Evolutionary conservation across 2,888 invertebrate genomes (phyloP).

Genomic region (Unio pictorum): DNA sequence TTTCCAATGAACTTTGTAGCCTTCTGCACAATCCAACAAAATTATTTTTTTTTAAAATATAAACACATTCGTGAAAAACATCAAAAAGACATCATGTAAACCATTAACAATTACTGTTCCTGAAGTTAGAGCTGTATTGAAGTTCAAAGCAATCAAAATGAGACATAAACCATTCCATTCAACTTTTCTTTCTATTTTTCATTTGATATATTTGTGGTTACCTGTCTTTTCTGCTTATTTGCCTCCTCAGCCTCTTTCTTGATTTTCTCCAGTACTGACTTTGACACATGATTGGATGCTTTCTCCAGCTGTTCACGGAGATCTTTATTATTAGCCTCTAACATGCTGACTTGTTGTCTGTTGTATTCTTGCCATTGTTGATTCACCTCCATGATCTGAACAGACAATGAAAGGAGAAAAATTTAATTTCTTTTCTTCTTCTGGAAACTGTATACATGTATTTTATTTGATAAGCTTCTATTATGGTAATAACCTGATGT

Average conservation of each 20-base stretch:
- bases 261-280: slow-evolving; percentile 31
- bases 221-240: slow-evolving; percentile 19
- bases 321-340: slow-evolving; percentile 13
- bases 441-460: background rate
- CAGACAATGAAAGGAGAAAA: background rate
- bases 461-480: background rate
- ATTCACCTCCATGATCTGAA: slow-evolving; percentile 57
- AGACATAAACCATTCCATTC: too few species aligned
- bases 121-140: too few species aligned
- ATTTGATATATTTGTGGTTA: background rate
- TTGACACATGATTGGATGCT: slow-evolving; percentile 13
- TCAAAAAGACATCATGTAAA: too few species aligned
- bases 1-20: too few species aligned
- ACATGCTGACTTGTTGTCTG: slow-evolving; percentile 40
- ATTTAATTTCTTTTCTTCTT: background rate
- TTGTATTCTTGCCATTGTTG: slow-evolving; percentile 58
- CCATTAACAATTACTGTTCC: too few species aligned
- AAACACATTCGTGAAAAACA: too few species aligned
- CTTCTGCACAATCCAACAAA: too few species aligned
- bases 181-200: too few species aligned
- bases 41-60: too few species aligned
- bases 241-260: slow-evolving; percentile 39
- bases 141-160: too few species aligned
- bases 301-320: slow-evolving; percentile 17
- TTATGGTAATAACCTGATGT: too few species aligned